Evolutionary conservation across 2,797 vertebrate species (phyloP).

Genomic region (Nannoperca obscura): DNA sequence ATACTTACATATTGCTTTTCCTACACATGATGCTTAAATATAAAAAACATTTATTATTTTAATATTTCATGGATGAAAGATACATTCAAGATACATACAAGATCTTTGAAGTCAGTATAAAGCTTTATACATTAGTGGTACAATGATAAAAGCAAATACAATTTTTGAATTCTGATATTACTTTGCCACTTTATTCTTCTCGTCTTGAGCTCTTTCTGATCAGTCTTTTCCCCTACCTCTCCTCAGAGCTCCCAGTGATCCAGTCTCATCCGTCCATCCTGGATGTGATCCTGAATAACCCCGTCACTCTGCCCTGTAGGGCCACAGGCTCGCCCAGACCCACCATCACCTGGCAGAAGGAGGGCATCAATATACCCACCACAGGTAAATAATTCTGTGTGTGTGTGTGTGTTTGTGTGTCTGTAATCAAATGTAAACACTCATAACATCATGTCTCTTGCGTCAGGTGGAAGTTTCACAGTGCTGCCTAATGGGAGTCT

Average conservation of each 20-base stretch:
- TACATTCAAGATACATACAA: background rate
- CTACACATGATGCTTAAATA: background rate
- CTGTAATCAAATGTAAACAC: background rate
- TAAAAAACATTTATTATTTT: background rate
- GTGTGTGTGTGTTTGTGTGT: background rate
- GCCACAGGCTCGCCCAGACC: constrained; percentile 91
- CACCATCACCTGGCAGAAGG: constrained; percentile 95
- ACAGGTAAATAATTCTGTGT: constrained; percentile 77
- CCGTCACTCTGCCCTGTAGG: constrained; percentile 91
- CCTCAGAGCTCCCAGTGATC: constrained; percentile 91
- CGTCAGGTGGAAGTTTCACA: constrained; percentile 84
- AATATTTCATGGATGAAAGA: background rate
- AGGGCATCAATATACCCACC: constrained; percentile 91
- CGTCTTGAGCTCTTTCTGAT: background rate
- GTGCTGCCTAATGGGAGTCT: constrained; percentile 90
- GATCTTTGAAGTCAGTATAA: background rate
- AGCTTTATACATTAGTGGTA: too few species aligned
- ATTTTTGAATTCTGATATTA: background rate
- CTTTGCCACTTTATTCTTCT: background rate
- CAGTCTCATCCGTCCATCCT: constrained; percentile 85
- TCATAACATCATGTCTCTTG: background rate
- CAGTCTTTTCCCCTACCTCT: background rate
- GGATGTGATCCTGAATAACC: constrained; percentile 92
- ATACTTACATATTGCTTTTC: background rate
- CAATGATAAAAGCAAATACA: too few species aligned